Conservation (phyloP, 2,888 invertebrate species). For the Auanema freiburgensis region DNA sequence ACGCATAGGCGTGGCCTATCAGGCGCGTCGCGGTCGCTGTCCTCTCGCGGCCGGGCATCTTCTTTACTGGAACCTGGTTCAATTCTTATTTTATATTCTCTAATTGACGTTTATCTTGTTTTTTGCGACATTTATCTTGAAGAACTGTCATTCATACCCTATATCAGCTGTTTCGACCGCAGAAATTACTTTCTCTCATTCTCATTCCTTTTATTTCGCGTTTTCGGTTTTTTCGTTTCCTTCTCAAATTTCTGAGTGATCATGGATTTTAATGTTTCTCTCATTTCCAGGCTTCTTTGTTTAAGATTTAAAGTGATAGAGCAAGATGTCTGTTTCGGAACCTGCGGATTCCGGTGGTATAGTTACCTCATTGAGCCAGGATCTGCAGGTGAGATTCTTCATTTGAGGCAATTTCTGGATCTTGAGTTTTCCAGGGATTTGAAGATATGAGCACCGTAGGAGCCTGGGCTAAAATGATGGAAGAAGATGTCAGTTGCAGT, state of each 20-base stretch:
- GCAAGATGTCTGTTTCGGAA: conserved; percentile 20
- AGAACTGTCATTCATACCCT: no score
- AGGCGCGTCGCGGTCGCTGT: no score
- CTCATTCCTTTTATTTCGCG: conserved; percentile 3
- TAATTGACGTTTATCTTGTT: no score
- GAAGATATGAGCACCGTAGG: conserved; percentile 20
- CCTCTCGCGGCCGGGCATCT: no score
- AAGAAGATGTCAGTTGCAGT: conserved; percentile 9
- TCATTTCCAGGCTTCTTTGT: neutral
- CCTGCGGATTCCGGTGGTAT: conserved; percentile 20
- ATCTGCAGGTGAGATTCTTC: conserved; percentile 10
- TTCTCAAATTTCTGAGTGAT: neutral
- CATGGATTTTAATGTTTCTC: neutral
- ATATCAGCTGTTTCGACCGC: no score
- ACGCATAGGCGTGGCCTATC: no score
- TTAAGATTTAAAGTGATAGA: conserved; percentile 2
- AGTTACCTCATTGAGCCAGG: conserved; percentile 8
- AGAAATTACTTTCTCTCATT: neutral
- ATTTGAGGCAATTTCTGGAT: neutral
- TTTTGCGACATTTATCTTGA: no score
- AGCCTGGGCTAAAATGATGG: conserved; percentile 21
- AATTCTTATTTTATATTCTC: no score
- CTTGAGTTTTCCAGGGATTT: conserved; percentile 6
- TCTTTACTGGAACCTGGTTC: no score
- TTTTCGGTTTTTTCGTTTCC: neutral